Evolutionary conservation across 2,797 vertebrate genomes (phyloP), one percentile per base, ranked within the genome.

Genomic region (Mastacembelus armatus): DNA sequence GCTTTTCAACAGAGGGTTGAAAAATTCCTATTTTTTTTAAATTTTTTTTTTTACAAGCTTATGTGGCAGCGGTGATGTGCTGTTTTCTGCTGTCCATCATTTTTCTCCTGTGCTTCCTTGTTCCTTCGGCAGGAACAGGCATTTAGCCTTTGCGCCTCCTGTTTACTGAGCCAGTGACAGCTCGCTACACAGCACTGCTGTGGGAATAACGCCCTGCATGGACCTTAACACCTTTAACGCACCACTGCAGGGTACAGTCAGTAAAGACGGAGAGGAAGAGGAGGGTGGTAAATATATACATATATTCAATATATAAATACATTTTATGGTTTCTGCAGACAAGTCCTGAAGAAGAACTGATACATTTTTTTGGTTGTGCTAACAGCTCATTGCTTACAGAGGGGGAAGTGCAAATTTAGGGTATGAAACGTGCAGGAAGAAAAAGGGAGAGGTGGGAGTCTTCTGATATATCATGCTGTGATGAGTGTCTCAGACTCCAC

Each of bases 111-210:
- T 48, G 45, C 70, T 38, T 78, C 63, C 73, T 58, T 32, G 62
- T 65, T 80, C 77, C 64, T 73, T 54, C 72, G 78, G 77, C 76
- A 77, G 76, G 50, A 83, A 84, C 71, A 81, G 71, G 49, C 66
- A 38, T 88, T 89, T 85, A 86, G 84, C 85, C 79, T 85, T 73
- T 75, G 67, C 62, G 63, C 44, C 84, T 87, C 47, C 62, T 83
- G 80, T 79, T 86, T 87, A 70, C 64, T 55, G 65, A 85, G 73
- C 64, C 69, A 26, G 66, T 85, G 83, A 84, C 78, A 78, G 82
- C 77, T 80, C 21, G 51, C 69, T 82, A 73, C 1, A 24, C 70
- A 71, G 47, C 26, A 38, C 69, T 62, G 74, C 77, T 80, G 63
- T 64, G 81, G 82, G 81, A 87, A 85, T 86, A 72, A 78, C 70